phyloP scores from a whole-genome alignment of 2,113 vertebrate species.

The Columba livia region DNA sequence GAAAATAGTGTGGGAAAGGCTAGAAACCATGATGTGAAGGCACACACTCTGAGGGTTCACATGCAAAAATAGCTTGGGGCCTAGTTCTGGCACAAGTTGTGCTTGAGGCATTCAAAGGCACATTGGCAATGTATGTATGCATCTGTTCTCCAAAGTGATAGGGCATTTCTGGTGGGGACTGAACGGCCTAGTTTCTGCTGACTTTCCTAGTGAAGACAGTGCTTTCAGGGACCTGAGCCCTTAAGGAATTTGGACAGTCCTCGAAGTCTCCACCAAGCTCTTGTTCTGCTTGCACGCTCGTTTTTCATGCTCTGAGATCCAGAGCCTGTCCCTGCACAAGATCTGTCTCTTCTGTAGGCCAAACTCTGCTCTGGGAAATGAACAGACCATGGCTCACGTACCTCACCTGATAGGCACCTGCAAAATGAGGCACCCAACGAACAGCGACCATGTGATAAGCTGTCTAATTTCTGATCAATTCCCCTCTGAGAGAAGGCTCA shows the following conservation, averaged over 20 bases:
- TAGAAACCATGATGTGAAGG: not conserved
- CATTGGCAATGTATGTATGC: not conserved
- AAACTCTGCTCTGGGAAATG: not conserved
- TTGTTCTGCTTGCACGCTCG: fast-evolving
- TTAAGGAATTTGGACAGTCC: not conserved
- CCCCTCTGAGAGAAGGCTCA: not conserved
- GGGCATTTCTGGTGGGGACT: not conserved
- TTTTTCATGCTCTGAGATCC: fast-evolving
- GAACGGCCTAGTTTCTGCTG: not conserved
- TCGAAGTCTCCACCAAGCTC: not conserved
- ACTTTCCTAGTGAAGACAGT: not conserved
- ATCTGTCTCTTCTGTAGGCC: not conserved
- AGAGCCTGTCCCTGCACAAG: not conserved
- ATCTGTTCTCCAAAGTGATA: not conserved
- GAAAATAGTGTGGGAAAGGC: not conserved
- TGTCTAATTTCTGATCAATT: not conserved
- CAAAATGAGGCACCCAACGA: not conserved
- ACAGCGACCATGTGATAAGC: fast-evolving
- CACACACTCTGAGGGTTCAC: not conserved
- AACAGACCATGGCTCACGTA: not conserved
- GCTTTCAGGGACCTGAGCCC: not conserved
- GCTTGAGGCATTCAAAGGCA: not conserved
- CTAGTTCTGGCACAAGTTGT: not conserved
- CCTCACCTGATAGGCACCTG: not conserved
- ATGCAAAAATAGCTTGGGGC: not conserved